Evolutionary conservation across 2,888 invertebrate genomes (phyloP).

Genomic region (Gryllus longicercus): DNA sequence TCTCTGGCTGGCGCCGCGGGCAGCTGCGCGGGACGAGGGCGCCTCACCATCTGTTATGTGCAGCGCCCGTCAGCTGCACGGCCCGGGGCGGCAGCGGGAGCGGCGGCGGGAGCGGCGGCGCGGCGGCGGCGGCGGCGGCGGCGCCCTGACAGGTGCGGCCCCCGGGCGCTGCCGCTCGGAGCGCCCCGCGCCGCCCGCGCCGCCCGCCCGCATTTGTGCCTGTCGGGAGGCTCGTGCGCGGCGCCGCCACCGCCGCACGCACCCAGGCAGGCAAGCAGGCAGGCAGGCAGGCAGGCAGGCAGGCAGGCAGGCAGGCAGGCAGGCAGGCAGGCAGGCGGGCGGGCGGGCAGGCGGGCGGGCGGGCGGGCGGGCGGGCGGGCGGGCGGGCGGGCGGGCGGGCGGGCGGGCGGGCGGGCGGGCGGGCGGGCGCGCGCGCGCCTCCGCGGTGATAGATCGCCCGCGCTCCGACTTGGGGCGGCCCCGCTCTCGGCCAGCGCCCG

Average conservation of each 20-base stretch:
- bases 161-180: not conserved
- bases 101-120: not conserved
- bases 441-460: no score
- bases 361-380: no score
- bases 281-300: not conserved
- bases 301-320: not conserved
- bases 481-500: no score
- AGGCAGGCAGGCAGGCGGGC: no score
- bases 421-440: not conserved
- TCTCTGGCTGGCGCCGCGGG: not conserved
- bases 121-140: no score
- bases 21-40: not conserved
- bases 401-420: no score
- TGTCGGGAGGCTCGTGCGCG: not conserved
- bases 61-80: not conserved
- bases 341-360: no score
- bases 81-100: not conserved
- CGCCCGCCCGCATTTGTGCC: constrained; percentile 5
- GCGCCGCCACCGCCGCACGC: not conserved
- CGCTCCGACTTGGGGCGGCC: no score
- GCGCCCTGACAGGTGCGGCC: not conserved
- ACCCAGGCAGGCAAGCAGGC: not conserved
- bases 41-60: constrained; percentile 17
- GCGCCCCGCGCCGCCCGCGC: not conserved
- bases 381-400: no score